These are phyloP conservation scores for Ochotona curzoniae DNA, from an alignment of 2,113 vertebrate species.

Conservation along the genomic window DNA sequence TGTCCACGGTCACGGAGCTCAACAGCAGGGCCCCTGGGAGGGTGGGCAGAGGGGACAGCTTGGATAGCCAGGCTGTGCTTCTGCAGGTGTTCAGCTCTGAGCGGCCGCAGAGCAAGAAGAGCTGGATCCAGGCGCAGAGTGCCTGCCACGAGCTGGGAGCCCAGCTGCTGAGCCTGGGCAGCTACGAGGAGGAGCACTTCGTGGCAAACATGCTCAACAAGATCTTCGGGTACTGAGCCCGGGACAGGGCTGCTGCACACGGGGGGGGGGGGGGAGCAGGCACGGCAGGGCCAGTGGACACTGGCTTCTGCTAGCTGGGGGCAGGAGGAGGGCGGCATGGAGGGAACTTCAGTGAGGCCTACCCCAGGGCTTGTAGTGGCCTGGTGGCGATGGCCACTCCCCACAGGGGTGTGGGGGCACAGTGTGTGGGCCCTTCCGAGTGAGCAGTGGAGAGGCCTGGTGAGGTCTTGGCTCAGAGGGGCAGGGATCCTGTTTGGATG, in stretches of 20 bases:
- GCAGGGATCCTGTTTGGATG: not conserved
- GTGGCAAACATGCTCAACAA: conserved; percentile 92
- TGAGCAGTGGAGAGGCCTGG: not conserved
- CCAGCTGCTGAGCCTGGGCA: conserved; percentile 93
- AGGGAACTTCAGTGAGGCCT: not conserved
- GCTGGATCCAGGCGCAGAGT: conserved; percentile 92
- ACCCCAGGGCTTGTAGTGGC: not conserved
- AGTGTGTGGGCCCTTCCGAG: not conserved
- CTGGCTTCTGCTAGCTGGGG: not conserved
- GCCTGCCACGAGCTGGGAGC: conserved; percentile 92
- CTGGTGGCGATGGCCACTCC: not conserved
- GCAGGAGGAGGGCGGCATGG: not conserved
- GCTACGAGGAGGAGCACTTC: conserved; percentile 93
- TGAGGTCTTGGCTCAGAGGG: not conserved
- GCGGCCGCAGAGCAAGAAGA: conserved; percentile 92
- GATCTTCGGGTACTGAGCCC: conserved; percentile 91
- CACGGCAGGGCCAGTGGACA: not conserved
- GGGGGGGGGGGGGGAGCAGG: not conserved
- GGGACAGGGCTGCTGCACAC: accelerated
- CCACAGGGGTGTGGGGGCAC: no score
- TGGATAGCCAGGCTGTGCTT: not conserved
- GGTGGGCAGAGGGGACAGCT: not conserved
- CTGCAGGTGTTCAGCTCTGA: conserved; percentile 92
- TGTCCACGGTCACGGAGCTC: not conserved
- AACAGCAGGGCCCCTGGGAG: not conserved